Conservation (phyloP, 2,113 vertebrate genomes). For the Phaethornis superciliosus region DNA sequence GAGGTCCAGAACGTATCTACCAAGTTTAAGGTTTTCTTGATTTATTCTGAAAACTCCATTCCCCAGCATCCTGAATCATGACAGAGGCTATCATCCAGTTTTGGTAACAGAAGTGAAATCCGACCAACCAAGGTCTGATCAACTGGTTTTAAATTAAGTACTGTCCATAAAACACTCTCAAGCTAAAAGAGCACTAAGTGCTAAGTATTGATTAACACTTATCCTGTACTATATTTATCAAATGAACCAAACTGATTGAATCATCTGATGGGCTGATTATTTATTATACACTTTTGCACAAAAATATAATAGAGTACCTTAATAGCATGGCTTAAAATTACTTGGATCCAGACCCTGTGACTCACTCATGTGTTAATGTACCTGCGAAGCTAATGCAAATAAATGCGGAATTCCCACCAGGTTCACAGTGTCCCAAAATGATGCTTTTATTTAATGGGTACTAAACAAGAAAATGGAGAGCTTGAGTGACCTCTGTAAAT, state of each 20-base stretch:
- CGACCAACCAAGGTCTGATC: background rate
- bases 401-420: background rate
- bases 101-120: background rate
- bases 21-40: background rate
- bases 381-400: background rate
- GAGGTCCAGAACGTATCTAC: background rate
- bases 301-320: background rate
- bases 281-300: constrained; percentile 33
- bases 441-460: background rate
- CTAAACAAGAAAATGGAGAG: background rate
- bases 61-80: background rate
- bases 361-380: background rate
- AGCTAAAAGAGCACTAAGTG: constrained; percentile 36
- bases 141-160: constrained; percentile 8
- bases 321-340: background rate
- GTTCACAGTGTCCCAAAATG: background rate
- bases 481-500: background rate
- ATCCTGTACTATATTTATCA: constrained; percentile 7
- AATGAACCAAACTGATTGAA: constrained; percentile 8
- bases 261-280: background rate
- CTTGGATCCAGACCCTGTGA: background rate
- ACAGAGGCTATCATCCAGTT: background rate
- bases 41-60: background rate
- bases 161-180: background rate
- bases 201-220: constrained; percentile 50